These are phyloP conservation scores for Mesorhabditis spiculigera DNA, from an alignment of 2,888 invertebrate genomes.

Conservation along the genomic window DNA sequence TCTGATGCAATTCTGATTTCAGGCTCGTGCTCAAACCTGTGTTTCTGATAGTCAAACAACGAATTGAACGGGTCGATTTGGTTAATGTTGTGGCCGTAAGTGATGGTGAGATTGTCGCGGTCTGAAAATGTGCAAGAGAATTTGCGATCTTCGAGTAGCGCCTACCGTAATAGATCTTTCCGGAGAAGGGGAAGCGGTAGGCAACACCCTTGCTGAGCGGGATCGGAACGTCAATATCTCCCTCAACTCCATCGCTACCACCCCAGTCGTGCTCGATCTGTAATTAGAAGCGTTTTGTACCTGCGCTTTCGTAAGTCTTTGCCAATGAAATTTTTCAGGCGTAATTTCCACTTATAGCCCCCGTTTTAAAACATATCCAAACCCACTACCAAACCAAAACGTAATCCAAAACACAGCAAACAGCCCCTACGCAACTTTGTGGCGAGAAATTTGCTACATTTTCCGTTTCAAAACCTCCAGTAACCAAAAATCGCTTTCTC, in stretches of 20 bases:
- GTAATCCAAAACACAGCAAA: too few relatives aligned
- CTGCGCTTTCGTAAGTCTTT: not conserved
- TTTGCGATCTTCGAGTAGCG: not conserved
- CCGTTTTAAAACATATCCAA: too few relatives aligned
- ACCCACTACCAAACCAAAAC: too few relatives aligned
- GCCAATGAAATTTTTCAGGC: not conserved
- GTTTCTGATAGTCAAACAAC: conserved; percentile 39
- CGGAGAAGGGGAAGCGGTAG: conserved; percentile 46
- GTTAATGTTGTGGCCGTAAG: conserved; percentile 44
- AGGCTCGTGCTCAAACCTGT: not conserved
- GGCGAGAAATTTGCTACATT: too few relatives aligned
- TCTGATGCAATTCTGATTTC: not conserved
- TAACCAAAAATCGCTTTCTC: too few relatives aligned
- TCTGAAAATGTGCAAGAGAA: conserved; percentile 23
- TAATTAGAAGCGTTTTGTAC: not conserved
- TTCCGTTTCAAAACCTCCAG: too few relatives aligned
- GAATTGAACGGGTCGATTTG: conserved; percentile 44
- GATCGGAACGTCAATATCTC: conserved; percentile 45
- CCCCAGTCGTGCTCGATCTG: conserved; percentile 45
- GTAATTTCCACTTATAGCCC: not conserved
- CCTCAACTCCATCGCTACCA: conserved; percentile 42
- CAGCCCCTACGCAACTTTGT: too few relatives aligned
- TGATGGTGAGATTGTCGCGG: conserved; percentile 43
- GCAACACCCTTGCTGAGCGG: conserved; percentile 47
- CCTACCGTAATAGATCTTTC: conserved; percentile 44